Evolutionary conservation across 1,140 invertebrate species (phyloP).

Genomic region (Mamestra configurata): DNA sequence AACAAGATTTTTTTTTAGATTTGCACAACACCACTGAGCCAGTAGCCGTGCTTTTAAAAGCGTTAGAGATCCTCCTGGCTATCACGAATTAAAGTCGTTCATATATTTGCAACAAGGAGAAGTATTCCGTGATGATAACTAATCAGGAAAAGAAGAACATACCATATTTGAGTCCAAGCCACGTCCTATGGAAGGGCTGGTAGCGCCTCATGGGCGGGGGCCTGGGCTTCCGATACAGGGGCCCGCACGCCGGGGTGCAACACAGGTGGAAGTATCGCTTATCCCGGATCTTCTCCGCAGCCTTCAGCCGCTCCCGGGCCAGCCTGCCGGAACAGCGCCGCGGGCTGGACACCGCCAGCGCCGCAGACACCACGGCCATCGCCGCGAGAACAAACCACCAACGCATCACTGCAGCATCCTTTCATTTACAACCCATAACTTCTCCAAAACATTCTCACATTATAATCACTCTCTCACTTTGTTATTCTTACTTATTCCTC

Average conservation of each 20-base stretch:
- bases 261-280: constrained; percentile 78
- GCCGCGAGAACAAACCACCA: constrained; percentile 65
- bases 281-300: constrained; percentile 80
- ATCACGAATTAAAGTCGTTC: no score
- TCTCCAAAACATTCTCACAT: neutral
- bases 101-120: no score
- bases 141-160: constrained; percentile 37
- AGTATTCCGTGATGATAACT: no score
- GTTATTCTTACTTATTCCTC: no score
- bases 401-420: constrained; percentile 62
- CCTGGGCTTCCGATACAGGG: constrained; percentile 60
- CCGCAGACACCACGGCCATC: constrained; percentile 54
- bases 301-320: constrained; percentile 77
- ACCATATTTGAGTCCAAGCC: constrained; percentile 84
- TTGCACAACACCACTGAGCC: no score
- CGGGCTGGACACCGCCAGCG: constrained; percentile 58
- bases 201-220: constrained; percentile 73
- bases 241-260: constrained; percentile 69
- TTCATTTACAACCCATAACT: neutral
- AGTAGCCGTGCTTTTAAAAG: no score
- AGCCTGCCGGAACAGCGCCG: constrained; percentile 75
- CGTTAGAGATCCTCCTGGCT: no score
- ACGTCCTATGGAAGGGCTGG: constrained; percentile 82
- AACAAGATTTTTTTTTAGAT: no score
- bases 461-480: neutral